phyloP scores from a whole-genome alignment of 2,888 invertebrate species.

The Chirona hameri region DNA sequence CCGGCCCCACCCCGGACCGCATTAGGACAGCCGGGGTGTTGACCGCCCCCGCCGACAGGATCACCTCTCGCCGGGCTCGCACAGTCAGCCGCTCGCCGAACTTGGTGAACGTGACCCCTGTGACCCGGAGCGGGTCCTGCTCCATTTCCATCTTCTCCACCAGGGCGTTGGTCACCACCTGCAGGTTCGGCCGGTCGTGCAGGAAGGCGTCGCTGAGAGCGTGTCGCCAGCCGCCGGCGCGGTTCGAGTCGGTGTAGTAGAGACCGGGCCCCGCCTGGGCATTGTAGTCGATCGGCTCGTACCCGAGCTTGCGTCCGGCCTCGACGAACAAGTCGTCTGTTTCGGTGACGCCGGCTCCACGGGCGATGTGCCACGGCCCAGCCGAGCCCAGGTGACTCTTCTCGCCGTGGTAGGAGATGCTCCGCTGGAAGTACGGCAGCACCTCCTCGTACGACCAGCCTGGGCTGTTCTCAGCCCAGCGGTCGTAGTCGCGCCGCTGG shows the following conservation, averaged over 20 bases:
- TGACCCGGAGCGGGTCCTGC: background rate
- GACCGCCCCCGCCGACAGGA: background rate
- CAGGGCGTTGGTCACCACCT: background rate
- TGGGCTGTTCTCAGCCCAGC: background rate
- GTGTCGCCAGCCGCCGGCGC: background rate
- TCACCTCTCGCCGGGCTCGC: background rate
- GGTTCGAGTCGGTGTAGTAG: background rate
- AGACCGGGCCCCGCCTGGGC: background rate
- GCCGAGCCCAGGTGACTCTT: conserved; percentile 22
- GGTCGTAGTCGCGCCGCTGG: background rate
- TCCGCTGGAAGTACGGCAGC: background rate
- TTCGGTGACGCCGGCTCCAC: background rate
- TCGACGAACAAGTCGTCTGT: background rate
- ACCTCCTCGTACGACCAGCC: conserved; percentile 5
- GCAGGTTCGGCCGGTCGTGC: background rate
- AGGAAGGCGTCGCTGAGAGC: background rate
- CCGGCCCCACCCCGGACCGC: background rate
- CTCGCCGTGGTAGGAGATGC: background rate
- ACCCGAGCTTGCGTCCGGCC: background rate
- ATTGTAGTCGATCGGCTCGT: background rate
- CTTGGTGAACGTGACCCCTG: background rate
- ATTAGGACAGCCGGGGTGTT: background rate
- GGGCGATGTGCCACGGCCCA: background rate
- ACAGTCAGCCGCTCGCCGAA: background rate
- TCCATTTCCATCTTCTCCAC: background rate